Evolutionary conservation across 2,113 vertebrate species (phyloP).

Genomic region (Rattus rattus): DNA sequence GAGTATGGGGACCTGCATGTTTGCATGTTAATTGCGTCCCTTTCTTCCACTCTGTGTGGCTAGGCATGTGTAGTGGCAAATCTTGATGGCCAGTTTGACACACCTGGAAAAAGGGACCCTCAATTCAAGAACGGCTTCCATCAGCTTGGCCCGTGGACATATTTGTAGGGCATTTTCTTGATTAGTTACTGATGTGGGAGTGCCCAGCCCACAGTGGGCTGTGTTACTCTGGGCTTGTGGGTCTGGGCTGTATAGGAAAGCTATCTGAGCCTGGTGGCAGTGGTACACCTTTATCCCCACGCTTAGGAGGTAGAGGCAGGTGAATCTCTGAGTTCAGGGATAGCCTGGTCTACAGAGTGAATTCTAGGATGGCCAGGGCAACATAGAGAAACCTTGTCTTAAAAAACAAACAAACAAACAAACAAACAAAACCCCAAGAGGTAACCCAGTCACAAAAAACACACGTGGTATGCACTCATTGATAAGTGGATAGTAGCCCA

Average conservation of each 20-base stretch:
- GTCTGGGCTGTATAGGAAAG: background rate
- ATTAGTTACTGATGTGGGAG: background rate
- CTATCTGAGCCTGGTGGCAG: background rate
- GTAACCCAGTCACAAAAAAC: no score
- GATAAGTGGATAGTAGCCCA: no score
- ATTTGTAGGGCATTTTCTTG: background rate
- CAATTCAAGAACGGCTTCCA: background rate
- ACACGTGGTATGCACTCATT: no score
- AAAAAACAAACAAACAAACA: background rate
- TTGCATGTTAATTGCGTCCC: constrained; percentile 34
- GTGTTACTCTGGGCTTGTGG: background rate
- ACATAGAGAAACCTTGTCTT: background rate
- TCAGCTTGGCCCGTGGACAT: background rate
- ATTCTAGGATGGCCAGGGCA: background rate
- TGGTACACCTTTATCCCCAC: background rate
- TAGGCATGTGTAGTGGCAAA: background rate
- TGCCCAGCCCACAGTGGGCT: background rate
- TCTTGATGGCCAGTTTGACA: background rate
- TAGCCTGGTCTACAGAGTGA: background rate
- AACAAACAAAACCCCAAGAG: background rate
- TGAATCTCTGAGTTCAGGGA: background rate
- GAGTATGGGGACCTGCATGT: background rate
- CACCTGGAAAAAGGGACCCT: background rate
- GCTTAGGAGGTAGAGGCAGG: background rate
- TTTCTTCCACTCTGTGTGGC: background rate